A percentile compares a stretch with the other conserved stretches of the same genome.
Conservation (phyloP, 2,113 vertebrate genomes). For the Callionymus lyra region DNA sequence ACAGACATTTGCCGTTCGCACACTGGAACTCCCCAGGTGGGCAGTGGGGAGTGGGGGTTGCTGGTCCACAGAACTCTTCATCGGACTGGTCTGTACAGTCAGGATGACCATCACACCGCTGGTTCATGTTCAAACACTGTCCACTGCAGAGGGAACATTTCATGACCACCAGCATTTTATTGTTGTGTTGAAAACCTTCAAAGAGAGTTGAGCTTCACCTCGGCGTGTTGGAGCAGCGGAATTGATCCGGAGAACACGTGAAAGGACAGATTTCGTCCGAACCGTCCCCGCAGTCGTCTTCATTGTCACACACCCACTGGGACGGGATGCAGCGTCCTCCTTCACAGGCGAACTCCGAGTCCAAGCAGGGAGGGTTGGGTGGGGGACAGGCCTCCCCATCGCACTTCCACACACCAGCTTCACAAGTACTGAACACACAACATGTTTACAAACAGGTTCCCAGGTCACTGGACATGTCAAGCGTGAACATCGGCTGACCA, state of each 20-base stretch:
- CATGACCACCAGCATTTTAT: not conserved
- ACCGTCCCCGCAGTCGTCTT: slow-evolving; percentile 83
- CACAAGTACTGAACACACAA: slow-evolving; percentile 68
- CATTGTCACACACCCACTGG: slow-evolving; percentile 82
- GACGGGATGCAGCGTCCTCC: slow-evolving; percentile 72
- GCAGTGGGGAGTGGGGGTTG: slow-evolving; percentile 38
- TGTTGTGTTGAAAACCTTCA: not conserved
- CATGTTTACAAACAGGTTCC: not conserved
- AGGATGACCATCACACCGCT: slow-evolving; percentile 71
- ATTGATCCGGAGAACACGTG: slow-evolving; percentile 61
- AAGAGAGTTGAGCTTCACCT: slow-evolving; percentile 17
- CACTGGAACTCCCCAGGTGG: slow-evolving; percentile 66
- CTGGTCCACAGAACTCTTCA: slow-evolving; percentile 58
- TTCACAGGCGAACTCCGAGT: slow-evolving; percentile 69
- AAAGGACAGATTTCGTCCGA: slow-evolving; percentile 76
- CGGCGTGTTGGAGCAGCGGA: slow-evolving; percentile 54
- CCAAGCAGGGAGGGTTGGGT: slow-evolving; percentile 45
- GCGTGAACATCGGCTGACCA: slow-evolving; percentile 65
- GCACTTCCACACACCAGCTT: slow-evolving; percentile 71
- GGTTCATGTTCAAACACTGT: slow-evolving; percentile 66
- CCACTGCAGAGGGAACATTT: slow-evolving; percentile 41
- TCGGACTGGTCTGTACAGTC: slow-evolving; percentile 80
- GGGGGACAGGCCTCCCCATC: slow-evolving; percentile 44
- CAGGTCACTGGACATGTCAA: not conserved
- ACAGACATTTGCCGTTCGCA: slow-evolving; percentile 65